A percentile compares a stretch with the other conserved stretches of the same genome.
These are phyloP conservation scores for Ovis canadensis DNA, from an alignment of 2,113 vertebrate species.

Conservation along the genomic window DNA sequence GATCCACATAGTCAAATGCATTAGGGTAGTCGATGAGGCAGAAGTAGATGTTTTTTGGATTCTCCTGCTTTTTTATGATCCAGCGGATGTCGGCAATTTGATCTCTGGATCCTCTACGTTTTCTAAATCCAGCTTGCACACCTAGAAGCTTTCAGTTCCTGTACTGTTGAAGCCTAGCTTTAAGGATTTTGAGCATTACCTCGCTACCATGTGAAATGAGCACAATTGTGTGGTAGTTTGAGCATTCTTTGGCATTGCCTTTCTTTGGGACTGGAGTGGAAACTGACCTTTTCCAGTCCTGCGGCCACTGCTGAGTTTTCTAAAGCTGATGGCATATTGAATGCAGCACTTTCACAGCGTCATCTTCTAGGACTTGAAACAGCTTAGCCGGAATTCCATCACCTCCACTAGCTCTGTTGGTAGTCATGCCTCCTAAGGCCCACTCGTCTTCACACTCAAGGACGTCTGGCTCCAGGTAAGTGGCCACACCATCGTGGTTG, in stretches of 20 bases:
- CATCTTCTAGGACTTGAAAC: not conserved
- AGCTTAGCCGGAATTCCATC: not conserved
- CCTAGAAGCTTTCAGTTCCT: not conserved
- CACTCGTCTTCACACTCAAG: rapidly evolving
- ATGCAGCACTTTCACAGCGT: not conserved
- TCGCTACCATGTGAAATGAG: not conserved
- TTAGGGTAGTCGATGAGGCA: not conserved
- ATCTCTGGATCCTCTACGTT: not conserved
- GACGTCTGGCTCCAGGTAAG: not conserved
- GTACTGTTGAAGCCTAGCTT: not conserved
- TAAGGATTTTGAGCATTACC: not conserved
- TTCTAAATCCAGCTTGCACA: not conserved
- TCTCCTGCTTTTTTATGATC: not conserved
- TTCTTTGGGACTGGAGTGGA: not conserved
- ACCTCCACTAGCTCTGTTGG: not conserved
- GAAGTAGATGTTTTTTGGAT: not conserved
- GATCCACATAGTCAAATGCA: not conserved
- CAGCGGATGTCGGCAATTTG: rapidly evolving
- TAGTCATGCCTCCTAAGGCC: rapidly evolving
- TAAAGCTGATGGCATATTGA: rapidly evolving
- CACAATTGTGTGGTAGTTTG: rapidly evolving
- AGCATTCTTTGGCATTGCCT: not conserved
- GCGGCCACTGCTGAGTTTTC: not conserved
- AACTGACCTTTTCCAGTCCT: not conserved
- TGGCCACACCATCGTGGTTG: not conserved